phyloP scores from a whole-genome alignment of 53 echinoderm and acorn worm genomes.

The Holothuria leucospilota region DNA sequence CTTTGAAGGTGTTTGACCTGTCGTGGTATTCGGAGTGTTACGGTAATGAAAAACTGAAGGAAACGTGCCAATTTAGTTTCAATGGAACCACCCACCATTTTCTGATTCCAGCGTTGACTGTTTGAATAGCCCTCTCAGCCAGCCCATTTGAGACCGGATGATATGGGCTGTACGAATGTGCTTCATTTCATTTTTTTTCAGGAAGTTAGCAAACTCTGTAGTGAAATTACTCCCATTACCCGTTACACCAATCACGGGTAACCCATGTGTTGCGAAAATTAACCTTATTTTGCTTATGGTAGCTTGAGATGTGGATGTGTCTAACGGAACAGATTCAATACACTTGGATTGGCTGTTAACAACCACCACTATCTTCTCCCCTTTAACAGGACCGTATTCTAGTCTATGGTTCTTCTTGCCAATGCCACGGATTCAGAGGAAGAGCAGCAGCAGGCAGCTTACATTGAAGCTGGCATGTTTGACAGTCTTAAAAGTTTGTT shows the following conservation, averaged over 20 bases:
- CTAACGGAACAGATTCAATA: constrained; percentile 53
- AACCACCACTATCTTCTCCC: background rate
- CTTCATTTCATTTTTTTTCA: constrained; percentile 44
- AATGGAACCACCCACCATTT: constrained; percentile 42
- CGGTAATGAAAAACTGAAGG: constrained; percentile 46
- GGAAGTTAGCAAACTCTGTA: constrained; percentile 52
- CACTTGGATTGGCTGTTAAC: constrained; percentile 64
- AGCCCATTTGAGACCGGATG: constrained; percentile 39
- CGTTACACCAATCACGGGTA: constrained; percentile 54
- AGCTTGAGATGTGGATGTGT: constrained; percentile 46
- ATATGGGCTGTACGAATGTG: constrained; percentile 37
- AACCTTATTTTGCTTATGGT: constrained; percentile 2
- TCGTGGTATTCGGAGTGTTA: constrained; percentile 47
- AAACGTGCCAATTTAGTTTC: constrained; percentile 42
- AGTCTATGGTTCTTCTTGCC: constrained; percentile 58
- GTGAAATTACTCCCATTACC: constrained; percentile 55
- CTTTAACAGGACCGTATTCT: constrained; percentile 41
- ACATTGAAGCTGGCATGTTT: constrained; percentile 32
- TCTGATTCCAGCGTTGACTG: constrained; percentile 39
- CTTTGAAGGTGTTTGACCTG: constrained; percentile 41
- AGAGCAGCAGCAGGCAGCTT: constrained; percentile 39
- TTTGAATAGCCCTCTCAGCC: constrained; percentile 42
- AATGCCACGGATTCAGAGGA: constrained; percentile 59
- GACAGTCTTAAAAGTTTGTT: constrained; percentile 9
- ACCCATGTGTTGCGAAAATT: constrained; percentile 52